Evolutionary conservation across 1,140 invertebrate species (phyloP).

Genomic region (Achatina immaculata): DNA sequence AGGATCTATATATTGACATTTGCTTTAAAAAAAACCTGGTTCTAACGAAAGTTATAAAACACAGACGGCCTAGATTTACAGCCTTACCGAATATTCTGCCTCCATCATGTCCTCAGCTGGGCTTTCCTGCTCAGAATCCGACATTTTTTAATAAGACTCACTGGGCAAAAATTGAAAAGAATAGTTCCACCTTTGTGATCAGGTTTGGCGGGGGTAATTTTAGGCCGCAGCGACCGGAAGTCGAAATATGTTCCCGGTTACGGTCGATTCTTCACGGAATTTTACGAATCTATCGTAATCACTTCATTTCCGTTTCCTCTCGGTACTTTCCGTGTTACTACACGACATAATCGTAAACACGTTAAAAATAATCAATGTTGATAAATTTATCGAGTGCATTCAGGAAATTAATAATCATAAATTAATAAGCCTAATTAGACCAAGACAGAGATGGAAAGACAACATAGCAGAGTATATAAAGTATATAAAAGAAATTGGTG

Average conservation of each 20-base stretch:
- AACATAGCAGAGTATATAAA: too few relatives aligned
- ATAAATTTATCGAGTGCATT: too few relatives aligned
- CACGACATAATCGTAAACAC: background rate
- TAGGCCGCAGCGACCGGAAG: background rate
- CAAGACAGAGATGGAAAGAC: too few relatives aligned
- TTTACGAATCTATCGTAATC: too few relatives aligned
- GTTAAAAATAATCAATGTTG: too few relatives aligned
- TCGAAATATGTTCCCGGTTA: background rate
- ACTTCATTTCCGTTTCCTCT: background rate
- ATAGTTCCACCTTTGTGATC: background rate
- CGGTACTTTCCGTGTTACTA: background rate
- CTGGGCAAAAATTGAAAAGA: background rate
- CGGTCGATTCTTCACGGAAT: too few relatives aligned
- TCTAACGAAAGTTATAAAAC: too few relatives aligned
- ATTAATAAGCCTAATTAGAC: too few relatives aligned
- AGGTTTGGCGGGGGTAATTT: constrained; percentile 18
- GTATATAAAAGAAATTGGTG: too few relatives aligned
- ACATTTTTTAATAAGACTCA: background rate
- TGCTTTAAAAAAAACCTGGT: too few relatives aligned
- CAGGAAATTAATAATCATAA: too few relatives aligned
- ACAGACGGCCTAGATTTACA: background rate
- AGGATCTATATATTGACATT: too few relatives aligned
- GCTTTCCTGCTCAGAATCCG: constrained; percentile 3
- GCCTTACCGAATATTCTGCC: background rate
- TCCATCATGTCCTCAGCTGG: background rate